Evolutionary conservation across 2,113 vertebrate genomes (phyloP).

Genomic region (Oophaga pumilio): DNA sequence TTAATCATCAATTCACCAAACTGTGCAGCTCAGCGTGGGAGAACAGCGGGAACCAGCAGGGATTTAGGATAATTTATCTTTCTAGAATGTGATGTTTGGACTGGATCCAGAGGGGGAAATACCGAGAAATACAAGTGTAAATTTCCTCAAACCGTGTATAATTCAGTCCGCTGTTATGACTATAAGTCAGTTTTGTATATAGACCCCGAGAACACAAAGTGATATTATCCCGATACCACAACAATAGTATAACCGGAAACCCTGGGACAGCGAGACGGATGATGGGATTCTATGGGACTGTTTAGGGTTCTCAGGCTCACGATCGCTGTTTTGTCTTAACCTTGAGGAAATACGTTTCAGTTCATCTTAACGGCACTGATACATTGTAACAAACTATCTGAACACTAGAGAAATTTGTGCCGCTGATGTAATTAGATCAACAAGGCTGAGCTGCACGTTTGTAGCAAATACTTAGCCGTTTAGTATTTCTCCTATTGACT

Average conservation of each 20-base stretch:
- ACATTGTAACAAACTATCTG: no score
- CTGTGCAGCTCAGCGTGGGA: neutral
- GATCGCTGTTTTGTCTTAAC: no score
- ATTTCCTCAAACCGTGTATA: constrained; percentile 47
- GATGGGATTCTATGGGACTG: no score
- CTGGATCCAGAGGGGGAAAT: constrained; percentile 40
- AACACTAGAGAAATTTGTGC: no score
- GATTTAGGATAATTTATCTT: constrained; percentile 13
- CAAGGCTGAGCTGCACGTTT: no score
- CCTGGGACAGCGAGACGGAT: neutral
- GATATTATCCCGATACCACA: constrained; percentile 44
- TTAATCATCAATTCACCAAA: neutral
- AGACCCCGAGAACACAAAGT: constrained; percentile 44
- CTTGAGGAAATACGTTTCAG: no score
- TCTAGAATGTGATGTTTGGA: constrained; percentile 49
- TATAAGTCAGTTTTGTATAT: constrained; percentile 54
- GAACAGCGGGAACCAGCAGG: neutral
- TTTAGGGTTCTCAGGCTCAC: no score
- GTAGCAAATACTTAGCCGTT: no score
- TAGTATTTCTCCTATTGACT: no score
- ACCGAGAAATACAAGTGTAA: constrained; percentile 45
- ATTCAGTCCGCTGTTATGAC: constrained; percentile 57
- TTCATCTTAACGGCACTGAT: no score
- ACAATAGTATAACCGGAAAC: constrained; percentile 54
- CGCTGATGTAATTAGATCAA: no score